Evolutionary conservation across 2,888 invertebrate species (phyloP).

Genomic region (Cataglyphis altisquamis): DNA sequence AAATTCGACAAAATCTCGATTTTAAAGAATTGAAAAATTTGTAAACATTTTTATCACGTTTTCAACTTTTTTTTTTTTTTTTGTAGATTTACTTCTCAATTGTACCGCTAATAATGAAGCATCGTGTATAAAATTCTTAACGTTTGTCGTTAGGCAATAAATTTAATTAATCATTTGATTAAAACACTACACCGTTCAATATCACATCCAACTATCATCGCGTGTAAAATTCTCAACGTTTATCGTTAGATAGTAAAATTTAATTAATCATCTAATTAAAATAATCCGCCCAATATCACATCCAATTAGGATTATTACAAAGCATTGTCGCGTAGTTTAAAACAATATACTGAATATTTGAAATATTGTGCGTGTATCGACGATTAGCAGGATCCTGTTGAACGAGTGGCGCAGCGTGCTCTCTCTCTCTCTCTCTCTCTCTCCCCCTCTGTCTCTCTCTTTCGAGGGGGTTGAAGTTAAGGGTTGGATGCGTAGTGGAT

Average conservation of each 20-base stretch:
- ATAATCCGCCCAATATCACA: neutral
- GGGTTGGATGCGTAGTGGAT: conserved; percentile 77
- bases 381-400: conserved; percentile 51
- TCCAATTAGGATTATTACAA: neutral
- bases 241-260: neutral
- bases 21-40: neutral
- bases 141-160: neutral
- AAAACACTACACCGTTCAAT: conserved; percentile 1
- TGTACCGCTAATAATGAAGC: neutral
- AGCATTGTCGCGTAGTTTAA: neutral
- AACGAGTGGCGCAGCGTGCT: conserved; percentile 20
- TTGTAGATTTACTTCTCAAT: neutral
- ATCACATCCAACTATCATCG: neutral
- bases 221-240: neutral
- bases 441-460: neutral
- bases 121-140: neutral
- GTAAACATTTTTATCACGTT: neutral
- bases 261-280: conserved; percentile 8
- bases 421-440: neutral
- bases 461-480: conserved; percentile 64
- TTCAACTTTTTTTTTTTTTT: neutral
- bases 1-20: neutral
- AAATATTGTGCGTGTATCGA: conserved; percentile 49
- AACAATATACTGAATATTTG: conserved; percentile 31
- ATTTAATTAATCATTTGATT: conserved; percentile 8